A percentile compares a stretch with the other conserved stretches of the same genome.
Evolutionary conservation across 1,140 invertebrate species (phyloP).

Genomic region (Chironomus tepperi): DNA sequence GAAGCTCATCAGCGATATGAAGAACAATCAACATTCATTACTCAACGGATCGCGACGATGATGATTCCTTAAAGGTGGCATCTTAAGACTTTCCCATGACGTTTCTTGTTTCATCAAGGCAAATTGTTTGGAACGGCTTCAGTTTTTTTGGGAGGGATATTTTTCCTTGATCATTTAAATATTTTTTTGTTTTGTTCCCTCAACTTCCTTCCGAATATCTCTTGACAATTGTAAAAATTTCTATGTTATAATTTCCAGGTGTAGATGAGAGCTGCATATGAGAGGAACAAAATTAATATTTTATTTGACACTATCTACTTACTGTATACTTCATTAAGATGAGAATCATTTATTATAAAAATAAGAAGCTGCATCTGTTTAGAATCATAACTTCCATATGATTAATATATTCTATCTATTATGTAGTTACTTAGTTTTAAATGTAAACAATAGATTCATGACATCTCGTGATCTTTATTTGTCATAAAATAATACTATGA

Average conservation of each 20-base stretch:
- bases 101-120: background rate
- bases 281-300: too few relatives aligned
- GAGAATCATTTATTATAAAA: too few relatives aligned
- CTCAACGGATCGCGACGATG: slow-evolving; percentile 4
- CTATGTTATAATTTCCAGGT: background rate
- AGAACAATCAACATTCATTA: slow-evolving; percentile 1
- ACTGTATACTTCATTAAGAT: too few relatives aligned
- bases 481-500: too few relatives aligned
- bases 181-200: background rate
- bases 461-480: too few relatives aligned
- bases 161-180: background rate
- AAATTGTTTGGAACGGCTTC: background rate
- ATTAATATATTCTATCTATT: too few relatives aligned
- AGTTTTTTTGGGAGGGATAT: background rate
- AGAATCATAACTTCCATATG: too few relatives aligned
- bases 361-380: too few relatives aligned
- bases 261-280: background rate
- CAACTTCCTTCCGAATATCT: background rate
- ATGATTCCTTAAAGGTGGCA: slow-evolving; percentile 3
- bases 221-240: background rate
- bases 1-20: slow-evolving; percentile 5
- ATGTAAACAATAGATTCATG: too few relatives aligned
- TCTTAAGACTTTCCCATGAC: slow-evolving; percentile 8
- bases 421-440: too few relatives aligned
- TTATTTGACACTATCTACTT: too few relatives aligned